Conservation (phyloP, 2,113 vertebrate species). For the Misgurnus mizolepis region DNA sequence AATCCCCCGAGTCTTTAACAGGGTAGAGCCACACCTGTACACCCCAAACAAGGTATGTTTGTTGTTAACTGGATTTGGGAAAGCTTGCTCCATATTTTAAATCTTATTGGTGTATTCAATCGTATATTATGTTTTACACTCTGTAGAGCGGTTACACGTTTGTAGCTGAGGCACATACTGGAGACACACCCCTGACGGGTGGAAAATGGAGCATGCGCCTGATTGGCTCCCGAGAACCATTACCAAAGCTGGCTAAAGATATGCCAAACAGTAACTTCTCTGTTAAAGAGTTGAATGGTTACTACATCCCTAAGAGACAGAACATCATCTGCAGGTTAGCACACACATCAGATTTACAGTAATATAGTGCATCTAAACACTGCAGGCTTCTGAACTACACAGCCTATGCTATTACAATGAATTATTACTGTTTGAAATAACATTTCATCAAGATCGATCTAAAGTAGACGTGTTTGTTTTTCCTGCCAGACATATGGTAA, state of each 20-base stretch:
- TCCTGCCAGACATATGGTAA: conserved; percentile 76
- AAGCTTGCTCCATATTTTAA: neutral
- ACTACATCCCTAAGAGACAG: conserved; percentile 85
- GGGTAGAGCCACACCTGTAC: conserved; percentile 75
- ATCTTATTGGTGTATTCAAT: conserved; percentile 3
- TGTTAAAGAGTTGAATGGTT: conserved; percentile 80
- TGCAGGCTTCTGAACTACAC: neutral
- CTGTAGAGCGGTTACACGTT: conserved; percentile 89
- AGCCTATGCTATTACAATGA: too few species aligned
- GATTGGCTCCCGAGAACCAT: conserved; percentile 73
- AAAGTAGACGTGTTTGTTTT: neutral
- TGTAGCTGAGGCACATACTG: conserved; percentile 77
- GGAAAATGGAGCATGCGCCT: conserved; percentile 83
- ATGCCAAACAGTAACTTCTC: conserved; percentile 71
- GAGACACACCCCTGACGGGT: conserved; percentile 60
- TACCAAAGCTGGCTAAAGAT: conserved; percentile 72
- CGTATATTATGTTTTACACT: neutral
- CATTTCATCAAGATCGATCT: neutral
- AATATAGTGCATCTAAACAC: neutral
- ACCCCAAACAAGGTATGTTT: conserved; percentile 83
- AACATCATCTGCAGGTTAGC: conserved; percentile 86
- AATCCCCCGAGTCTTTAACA: conserved; percentile 77
- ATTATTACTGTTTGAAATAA: neutral
- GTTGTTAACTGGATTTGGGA: conserved; percentile 7
- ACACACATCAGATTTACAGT: neutral